Evolutionary conservation across 2,797 vertebrate species (phyloP), one percentile per base, ranked within the genome.

Genomic region (Cynodonichthys magdalenae): DNA sequence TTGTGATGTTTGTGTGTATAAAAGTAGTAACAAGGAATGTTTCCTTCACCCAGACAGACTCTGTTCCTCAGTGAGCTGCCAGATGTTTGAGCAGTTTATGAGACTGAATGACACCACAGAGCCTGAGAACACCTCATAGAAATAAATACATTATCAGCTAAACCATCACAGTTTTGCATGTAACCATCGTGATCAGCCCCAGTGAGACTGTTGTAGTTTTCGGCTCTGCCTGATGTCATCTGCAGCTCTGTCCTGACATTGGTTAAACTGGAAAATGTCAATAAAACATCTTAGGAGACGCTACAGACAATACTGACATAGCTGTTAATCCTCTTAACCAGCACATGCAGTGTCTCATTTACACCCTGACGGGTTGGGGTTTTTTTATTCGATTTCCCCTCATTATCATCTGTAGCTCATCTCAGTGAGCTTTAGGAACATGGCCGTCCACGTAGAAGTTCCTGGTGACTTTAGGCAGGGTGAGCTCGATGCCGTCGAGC

Each of bases 381-480:
- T 5, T 15, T 63, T 55, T 45, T 31, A 19, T 31, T 63, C 28
- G 10, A 55, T 14, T 18, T 4, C 45, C 11, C 3, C 36, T 27
- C 54, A 44, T 49, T 55, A 36, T 3, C 50, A 7, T 39, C 0
- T 19, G 18, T 1, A 31, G 8, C 20, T 14, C 0, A 5, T 19
- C 19, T 97, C 94, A 97, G 75, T 97, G 96, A 56, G 95, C 95
- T 81, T 95, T 95, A 50, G 96, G 96, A 44, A 95, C 85, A 0
- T 97, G 95, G 0, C 96, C 96, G 0, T 98, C 96, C 75, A 98
- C 96, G 0, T 97, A 97, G 89, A 97, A 97, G 91, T 97, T 98
- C 62, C 96, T 92, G n/a, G 95, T 97, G 88, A 94, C 90, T 85
- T 93, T 95, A 64, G 96, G 96, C 56, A 98, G 83, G 1, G 93